These are phyloP conservation scores for Plectrocnemia conspersa DNA, from an alignment of 1,140 invertebrate species.

Conservation along the genomic window DNA sequence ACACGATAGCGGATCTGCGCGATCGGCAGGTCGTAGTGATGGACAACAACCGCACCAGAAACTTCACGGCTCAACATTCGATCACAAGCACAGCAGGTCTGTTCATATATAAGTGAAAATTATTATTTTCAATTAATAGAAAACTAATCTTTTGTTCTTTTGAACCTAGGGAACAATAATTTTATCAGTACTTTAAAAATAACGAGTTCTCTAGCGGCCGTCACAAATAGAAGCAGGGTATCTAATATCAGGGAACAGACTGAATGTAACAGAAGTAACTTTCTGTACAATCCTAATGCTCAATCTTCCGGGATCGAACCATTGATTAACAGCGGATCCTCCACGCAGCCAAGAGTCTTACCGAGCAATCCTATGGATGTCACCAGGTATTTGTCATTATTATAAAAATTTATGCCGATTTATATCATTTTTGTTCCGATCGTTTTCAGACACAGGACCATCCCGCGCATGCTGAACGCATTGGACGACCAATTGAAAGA, in stretches of 20 bases:
- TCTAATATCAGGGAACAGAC: slow-evolving; percentile 29
- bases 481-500: slow-evolving; percentile 36
- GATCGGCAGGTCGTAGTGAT: slow-evolving; percentile 33
- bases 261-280: slow-evolving; percentile 26
- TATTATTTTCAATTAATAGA: not conserved
- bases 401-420: slow-evolving; percentile 1
- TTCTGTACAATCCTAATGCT: slow-evolving; percentile 20
- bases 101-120: slow-evolving; percentile 1
- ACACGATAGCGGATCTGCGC: slow-evolving; percentile 31
- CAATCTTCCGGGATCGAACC: slow-evolving; percentile 15
- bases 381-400: slow-evolving; percentile 36
- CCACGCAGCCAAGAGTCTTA: slow-evolving; percentile 37
- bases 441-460: slow-evolving; percentile 44
- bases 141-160: not conserved
- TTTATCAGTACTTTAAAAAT: slow-evolving; percentile 35
- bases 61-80: slow-evolving; percentile 34
- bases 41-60: slow-evolving; percentile 29
- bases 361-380: slow-evolving; percentile 39
- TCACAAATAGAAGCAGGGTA: slow-evolving; percentile 19
- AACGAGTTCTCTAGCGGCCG: slow-evolving; percentile 31
- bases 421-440: not conserved
- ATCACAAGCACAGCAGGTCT: slow-evolving; percentile 30
- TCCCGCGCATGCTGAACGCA: slow-evolving; percentile 46
- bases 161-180: slow-evolving; percentile 31
- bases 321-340: slow-evolving; percentile 21